Base-by-base conservation (phyloP, 2,797 vertebrate species). In the Poecilia velifera region DNA sequence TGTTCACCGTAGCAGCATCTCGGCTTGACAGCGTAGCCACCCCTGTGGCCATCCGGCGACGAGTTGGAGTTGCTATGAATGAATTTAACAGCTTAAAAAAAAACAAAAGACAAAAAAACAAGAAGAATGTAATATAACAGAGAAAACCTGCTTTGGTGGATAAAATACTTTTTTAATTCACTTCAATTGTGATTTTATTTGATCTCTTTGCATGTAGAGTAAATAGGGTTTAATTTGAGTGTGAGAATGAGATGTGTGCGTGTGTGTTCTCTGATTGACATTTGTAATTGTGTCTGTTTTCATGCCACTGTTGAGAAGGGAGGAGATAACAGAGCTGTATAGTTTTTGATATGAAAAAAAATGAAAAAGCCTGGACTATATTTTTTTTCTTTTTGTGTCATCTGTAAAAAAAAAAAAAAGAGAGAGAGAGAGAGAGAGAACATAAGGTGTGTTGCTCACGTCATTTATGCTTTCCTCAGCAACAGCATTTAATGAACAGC, bases 101-200 rank as follows among this genome's bases (percentile, higher is more conserved):
- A 66, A 16, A 74, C 77, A 88, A 46, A 81, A 87, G 0, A 45
- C 0, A 47, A 91, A 82, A 93, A 90, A 93, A 90, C 86, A 82
- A 86, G 86, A 93, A 88, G 92, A 94, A 93, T 94, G 93, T 95
- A 94, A 94, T 91, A 94, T 94, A 93, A 92, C 86, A n/a, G 28
- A 93, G 87, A 92, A 89, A 86, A 83, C 84, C 89, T 84, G 89
- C 90, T 93, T 84, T 83, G 82, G 90, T 70, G 74, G 89, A 90
- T 81, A 73, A 85, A 84, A 87, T 89, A 85, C 83, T 90, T 90
- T 88, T 88, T 78, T 76, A 81, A 53, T 85, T 84, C 34, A 28
- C 81, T 90, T 89, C 79, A 71, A 85, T 88, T 82, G 66, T 76
- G 46, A 57, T 64, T n/a, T 82, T 70, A 79, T 39, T 73, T 6